A percentile compares a stretch with the other conserved stretches of the same genome.
These are phyloP conservation scores for Eupithecia vulgata DNA, from an alignment of 2,888 invertebrate species.

Conservation along the genomic window DNA sequence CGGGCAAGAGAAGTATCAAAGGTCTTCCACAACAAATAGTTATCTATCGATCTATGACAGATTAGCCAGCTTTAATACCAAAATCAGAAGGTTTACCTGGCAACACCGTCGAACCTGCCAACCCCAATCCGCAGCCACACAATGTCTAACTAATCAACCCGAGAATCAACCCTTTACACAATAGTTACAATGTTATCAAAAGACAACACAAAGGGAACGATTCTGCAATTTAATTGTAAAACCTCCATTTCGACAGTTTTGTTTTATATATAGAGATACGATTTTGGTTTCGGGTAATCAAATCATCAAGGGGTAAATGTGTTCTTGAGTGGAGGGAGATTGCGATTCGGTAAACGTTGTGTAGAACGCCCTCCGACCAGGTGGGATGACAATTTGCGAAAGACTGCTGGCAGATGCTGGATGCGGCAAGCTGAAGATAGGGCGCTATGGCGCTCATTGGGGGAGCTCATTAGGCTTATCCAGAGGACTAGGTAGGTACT, in stretches of 20 bases:
- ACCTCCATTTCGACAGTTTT: slow-evolving; percentile 32
- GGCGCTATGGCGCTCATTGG: too few relatives aligned
- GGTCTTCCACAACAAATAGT: not conserved
- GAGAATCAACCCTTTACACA: slow-evolving; percentile 25
- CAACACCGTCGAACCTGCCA: not conserved
- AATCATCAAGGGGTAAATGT: too few relatives aligned
- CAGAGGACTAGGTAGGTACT: too few relatives aligned
- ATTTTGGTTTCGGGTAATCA: not conserved
- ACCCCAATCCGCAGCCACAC: slow-evolving; percentile 13
- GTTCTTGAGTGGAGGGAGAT: too few relatives aligned
- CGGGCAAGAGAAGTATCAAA: not conserved
- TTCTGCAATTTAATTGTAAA: slow-evolving; percentile 38
- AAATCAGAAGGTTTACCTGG: not conserved
- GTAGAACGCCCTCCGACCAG: too few relatives aligned
- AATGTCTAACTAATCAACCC: slow-evolving; percentile 28
- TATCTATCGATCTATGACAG: not conserved
- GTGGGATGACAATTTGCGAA: too few relatives aligned
- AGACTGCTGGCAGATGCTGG: too few relatives aligned
- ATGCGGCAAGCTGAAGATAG: too few relatives aligned
- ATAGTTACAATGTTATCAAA: slow-evolving; percentile 38
- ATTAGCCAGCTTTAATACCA: not conserved
- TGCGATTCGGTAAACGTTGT: too few relatives aligned
- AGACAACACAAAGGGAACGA: slow-evolving; percentile 34
- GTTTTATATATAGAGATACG: not conserved
- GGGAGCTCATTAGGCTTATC: too few relatives aligned